Evolutionary conservation across 2,113 vertebrate genomes (phyloP), one percentile per base, ranked within the genome.

Genomic region (Colius striatus): DNA sequence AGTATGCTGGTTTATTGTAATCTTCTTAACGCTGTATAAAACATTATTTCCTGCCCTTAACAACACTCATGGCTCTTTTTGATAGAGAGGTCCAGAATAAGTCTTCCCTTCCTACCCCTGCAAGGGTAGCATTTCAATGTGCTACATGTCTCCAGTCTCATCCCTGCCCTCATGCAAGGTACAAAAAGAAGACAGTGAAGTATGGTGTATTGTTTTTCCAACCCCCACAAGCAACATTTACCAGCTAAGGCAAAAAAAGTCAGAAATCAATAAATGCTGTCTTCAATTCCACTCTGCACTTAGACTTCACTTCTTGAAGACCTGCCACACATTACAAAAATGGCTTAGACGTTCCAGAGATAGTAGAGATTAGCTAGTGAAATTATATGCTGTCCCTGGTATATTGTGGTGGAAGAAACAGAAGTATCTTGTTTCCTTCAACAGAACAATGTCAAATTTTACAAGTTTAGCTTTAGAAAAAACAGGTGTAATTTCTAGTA

Each of bases 81-180:
- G n/a, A n/a, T n/a, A n/a, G n/a, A n/a, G n/a, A 41, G 12, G 38
- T 41, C 9, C 38, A 41, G 38, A 41, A 10, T 41, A 41, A 41
- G 38, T 14, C 7, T 5, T 3, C 8, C 5, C 5, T 32, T n/a
- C 47, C 20, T 10, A 7, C 50, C 23, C 16, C 0, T 0, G 20
- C 5, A 5, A 8, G 5, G 9, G 22, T 4, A 11, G 29, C 1
- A 6, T 5, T 22, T 41, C 25, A 9, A 16, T 15, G 6, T 29
- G 6, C 41, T 30, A 16, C 9, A 5, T 14, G 21, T 27, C 12
- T 41, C 26, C 9, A 2, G 8, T 5, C 27, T 38, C 45, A 21
- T 2, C 4, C 38, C 38, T 41, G 1, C 18, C 11, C 17, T 2
- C 1, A 1, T 9, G 5, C 16, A 10, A 50, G 9, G 4, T 2